A percentile compares a stretch with the other conserved stretches of the same genome.
Evolutionary conservation across 2,113 vertebrate genomes (phyloP).

Genomic region (Chlorodrepanis virens): DNA sequence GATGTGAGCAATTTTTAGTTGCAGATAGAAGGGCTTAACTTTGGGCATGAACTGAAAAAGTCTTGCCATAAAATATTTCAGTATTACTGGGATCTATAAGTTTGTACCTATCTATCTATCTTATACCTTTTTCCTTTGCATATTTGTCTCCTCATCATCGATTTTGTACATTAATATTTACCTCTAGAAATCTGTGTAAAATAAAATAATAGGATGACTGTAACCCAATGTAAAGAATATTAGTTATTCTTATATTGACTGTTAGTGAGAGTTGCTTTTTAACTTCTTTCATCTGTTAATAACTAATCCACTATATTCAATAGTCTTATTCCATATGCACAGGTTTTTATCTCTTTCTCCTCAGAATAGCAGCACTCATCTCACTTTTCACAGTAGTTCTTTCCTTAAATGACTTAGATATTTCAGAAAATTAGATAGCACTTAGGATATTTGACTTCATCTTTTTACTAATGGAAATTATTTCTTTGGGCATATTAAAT

Average conservation of each 20-base stretch:
- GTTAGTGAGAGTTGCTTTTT: background rate
- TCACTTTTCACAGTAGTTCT: background rate
- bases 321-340: background rate
- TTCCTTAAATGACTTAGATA: background rate
- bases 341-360: background rate
- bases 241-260: background rate
- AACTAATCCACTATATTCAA: background rate
- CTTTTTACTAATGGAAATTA: background rate
- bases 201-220: background rate
- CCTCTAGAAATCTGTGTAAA: background rate
- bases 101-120: background rate
- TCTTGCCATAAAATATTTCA: background rate
- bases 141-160: background rate
- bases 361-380: background rate
- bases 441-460: background rate
- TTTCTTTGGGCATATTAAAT: background rate
- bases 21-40: background rate
- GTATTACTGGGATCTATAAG: background rate
- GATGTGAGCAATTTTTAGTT: fast-evolving
- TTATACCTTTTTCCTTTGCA: background rate
- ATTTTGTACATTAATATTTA: background rate
- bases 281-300: background rate
- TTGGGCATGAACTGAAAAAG: background rate
- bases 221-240: background rate
- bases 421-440: background rate